Percentiles rank a stretch among this genome's conserved stretches.
phyloP scores from a whole-genome alignment of 2,113 vertebrate genomes.

The Protomyctophum bolini region DNA sequence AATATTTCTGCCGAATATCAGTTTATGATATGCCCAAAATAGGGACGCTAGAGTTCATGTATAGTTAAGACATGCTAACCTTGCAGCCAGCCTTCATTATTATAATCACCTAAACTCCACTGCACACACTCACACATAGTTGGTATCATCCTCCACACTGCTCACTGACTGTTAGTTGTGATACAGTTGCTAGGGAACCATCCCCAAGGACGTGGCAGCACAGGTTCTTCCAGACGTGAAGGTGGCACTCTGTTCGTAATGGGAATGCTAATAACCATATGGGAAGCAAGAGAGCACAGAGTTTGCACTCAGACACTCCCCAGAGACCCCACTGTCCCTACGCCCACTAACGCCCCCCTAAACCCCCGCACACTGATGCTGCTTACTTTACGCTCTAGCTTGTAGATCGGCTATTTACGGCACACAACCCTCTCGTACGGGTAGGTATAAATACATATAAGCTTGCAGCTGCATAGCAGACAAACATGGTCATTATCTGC shows the following conservation, averaged over 20 bases:
- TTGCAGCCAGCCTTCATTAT: constrained; percentile 3
- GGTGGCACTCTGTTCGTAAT: constrained; percentile 58
- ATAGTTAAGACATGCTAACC: constrained; percentile 33
- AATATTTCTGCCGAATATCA: neutral
- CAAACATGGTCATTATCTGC: constrained; percentile 46
- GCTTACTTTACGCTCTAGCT: too few species aligned
- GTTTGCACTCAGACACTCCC: constrained; percentile 23
- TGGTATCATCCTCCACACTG: constrained; percentile 45
- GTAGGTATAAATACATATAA: neutral
- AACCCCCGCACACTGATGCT: neutral
- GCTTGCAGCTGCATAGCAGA: constrained; percentile 35
- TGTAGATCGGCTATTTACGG: too few species aligned
- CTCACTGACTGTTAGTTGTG: constrained; percentile 61
- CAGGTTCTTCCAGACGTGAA: constrained; percentile 48
- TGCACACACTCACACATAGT: constrained; percentile 30
- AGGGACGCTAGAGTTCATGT: too few species aligned
- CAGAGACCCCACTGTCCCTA: constrained; percentile 16
- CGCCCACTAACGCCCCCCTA: neutral
- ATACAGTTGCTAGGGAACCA: constrained; percentile 75
- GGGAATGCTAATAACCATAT: constrained; percentile 70
- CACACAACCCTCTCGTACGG: too few species aligned
- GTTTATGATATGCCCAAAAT: neutral
- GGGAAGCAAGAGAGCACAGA: constrained; percentile 40
- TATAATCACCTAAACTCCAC: too few species aligned
- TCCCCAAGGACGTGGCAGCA: constrained; percentile 59